Evolutionary conservation across 2,797 vertebrate species (phyloP).

Genomic region (Arnoldichthys spilopterus): DNA sequence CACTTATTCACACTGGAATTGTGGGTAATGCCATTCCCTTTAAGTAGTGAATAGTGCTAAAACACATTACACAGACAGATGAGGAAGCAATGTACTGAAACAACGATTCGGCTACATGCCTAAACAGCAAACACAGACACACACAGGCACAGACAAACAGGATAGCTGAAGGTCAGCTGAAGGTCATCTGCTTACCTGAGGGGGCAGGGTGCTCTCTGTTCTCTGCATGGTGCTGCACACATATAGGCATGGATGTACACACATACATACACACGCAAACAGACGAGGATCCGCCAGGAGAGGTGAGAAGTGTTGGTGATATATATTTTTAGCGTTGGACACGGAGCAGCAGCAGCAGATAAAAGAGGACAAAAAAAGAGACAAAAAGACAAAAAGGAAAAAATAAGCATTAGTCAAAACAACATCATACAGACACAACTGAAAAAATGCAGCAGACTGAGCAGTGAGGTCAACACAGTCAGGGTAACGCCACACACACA

Average conservation of each 20-base stretch:
- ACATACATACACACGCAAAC: conserved; percentile 59
- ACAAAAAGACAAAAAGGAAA: conserved; percentile 20
- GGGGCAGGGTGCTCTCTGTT: conserved; percentile 86
- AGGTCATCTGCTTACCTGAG: conserved; percentile 87
- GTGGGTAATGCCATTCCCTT: not conserved
- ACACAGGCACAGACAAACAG: not conserved
- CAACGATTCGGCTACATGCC: no score
- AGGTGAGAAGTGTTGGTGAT: conserved; percentile 65
- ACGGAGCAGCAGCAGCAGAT: conserved; percentile 62
- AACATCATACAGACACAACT: not conserved
- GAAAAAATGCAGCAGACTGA: not conserved
- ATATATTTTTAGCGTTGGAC: conserved; percentile 67
- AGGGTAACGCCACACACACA: not conserved
- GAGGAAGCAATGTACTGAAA: not conserved
- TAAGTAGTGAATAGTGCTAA: not conserved
- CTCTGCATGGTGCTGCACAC: conserved; percentile 88
- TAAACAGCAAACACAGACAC: conserved; percentile 3
- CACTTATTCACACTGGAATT: not conserved
- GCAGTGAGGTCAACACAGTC: not conserved
- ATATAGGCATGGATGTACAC: conserved; percentile 63
- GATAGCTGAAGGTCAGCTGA: conserved; percentile 21
- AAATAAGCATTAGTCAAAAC: conserved; percentile 10
- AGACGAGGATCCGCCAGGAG: conserved; percentile 52
- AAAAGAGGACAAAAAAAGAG: conserved; percentile 51
- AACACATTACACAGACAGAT: not conserved